Evolutionary conservation across 2,797 vertebrate species (phyloP).

Genomic region (Darevskia mixta): DNA sequence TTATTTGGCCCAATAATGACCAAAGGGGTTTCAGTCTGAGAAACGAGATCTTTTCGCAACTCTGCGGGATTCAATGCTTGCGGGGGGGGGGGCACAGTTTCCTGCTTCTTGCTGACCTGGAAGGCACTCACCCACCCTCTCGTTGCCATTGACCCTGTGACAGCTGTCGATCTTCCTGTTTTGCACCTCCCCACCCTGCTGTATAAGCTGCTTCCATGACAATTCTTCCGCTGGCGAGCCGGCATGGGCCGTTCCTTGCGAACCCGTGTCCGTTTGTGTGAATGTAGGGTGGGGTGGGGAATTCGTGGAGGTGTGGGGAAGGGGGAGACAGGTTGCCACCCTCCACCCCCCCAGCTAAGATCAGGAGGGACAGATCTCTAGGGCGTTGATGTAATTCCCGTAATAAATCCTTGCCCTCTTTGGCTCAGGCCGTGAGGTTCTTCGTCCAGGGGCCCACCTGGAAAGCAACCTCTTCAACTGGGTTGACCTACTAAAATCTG

Average conservation of each 20-base stretch:
- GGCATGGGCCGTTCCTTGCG: neutral
- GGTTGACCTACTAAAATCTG: neutral
- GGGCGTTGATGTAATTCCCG: slow-evolving; percentile 10
- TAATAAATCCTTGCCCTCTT: slow-evolving; percentile 18
- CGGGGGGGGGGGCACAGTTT: neutral
- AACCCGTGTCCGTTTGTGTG: slow-evolving; percentile 19
- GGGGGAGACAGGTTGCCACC: neutral
- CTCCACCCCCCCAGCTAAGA: neutral
- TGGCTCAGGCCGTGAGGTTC: too few relatives aligned
- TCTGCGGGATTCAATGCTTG: too few relatives aligned
- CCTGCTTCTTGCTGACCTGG: neutral
- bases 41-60: neutral
- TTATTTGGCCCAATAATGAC: neutral
- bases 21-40: neutral
- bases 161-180: too few relatives aligned
- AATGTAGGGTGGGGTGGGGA: slow-evolving; percentile 39
- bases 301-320: too few relatives aligned
- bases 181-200: neutral
- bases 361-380: neutral
- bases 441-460: too few relatives aligned
- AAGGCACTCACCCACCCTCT: neutral
- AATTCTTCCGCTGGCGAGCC: neutral
- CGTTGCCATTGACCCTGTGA: neutral
- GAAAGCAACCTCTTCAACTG: neutral
- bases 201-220: neutral